Evolutionary conservation across 1,140 invertebrate genomes (phyloP).

Genomic region (Drosophila nigrodunni): DNA sequence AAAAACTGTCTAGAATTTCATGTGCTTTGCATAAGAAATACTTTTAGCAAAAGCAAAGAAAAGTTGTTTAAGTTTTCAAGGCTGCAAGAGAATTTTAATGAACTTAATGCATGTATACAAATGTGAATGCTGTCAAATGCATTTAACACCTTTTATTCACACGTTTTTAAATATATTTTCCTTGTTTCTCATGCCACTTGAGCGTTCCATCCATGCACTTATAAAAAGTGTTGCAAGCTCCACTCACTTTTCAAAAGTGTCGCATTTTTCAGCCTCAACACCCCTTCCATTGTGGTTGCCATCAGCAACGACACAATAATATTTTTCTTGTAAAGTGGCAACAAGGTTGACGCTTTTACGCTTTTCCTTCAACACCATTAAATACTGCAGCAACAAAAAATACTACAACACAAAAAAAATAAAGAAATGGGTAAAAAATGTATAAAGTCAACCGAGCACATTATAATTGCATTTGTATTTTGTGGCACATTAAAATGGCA

Average conservation of each 20-base stretch:
- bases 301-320: constrained; percentile 46
- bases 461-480: constrained; percentile 38
- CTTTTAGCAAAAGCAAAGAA: no score
- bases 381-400: constrained; percentile 42
- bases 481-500: constrained; percentile 41
- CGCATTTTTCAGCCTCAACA: background rate
- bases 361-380: constrained; percentile 62
- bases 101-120: no score
- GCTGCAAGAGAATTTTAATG: no score
- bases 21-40: no score
- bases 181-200: background rate
- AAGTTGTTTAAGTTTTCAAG: no score
- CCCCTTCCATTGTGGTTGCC: constrained; percentile 12
- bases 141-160: background rate
- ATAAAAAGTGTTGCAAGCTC: background rate
- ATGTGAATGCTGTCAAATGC: no score
- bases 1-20: background rate
- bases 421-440: constrained; percentile 6
- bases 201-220: background rate
- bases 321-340: constrained; percentile 58
- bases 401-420: background rate
- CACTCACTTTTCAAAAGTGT: background rate
- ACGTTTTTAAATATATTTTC: background rate
- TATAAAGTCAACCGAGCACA: background rate
- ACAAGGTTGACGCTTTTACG: constrained; percentile 52